These are phyloP conservation scores for Malthinus seriepunctatus DNA, from an alignment of 2,888 invertebrate species.

Conservation along the genomic window DNA sequence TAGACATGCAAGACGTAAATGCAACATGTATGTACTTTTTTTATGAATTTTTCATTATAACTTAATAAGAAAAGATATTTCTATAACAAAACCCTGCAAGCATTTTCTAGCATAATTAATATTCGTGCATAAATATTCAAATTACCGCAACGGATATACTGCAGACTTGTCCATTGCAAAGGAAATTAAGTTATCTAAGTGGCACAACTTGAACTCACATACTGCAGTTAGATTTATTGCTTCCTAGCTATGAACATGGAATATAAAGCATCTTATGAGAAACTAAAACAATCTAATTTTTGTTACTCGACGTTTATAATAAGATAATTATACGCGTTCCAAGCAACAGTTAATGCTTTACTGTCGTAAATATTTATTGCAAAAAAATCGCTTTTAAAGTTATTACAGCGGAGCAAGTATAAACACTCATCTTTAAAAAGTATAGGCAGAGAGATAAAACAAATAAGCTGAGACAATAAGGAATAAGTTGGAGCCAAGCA, in stretches of 20 bases:
- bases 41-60: background rate
- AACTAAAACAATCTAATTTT: background rate
- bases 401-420: slow-evolving; percentile 9
- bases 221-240: slow-evolving; percentile 35
- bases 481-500: slow-evolving; percentile 27
- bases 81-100: slow-evolving; percentile 12
- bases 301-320: background rate
- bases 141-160: slow-evolving; percentile 38
- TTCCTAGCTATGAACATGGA: slow-evolving; percentile 26
- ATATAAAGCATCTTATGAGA: slow-evolving; percentile 29
- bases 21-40: slow-evolving; percentile 13
- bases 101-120: slow-evolving; percentile 34
- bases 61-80: slow-evolving; percentile 15
- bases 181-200: slow-evolving; percentile 46
- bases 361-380: too few species aligned
- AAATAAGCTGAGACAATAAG: slow-evolving; percentile 27
- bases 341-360: background rate
- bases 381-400: background rate
- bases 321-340: background rate
- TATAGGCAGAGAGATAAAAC: slow-evolving; percentile 18
- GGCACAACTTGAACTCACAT: slow-evolving; percentile 43
- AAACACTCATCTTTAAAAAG: slow-evolving; percentile 24
- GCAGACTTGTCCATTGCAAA: slow-evolving; percentile 42
- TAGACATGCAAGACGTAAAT: slow-evolving; percentile 36
- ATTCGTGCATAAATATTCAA: slow-evolving; percentile 40